phyloP scores from a whole-genome alignment of 1,140 invertebrate species.

The Drosophila tsacasi region DNA sequence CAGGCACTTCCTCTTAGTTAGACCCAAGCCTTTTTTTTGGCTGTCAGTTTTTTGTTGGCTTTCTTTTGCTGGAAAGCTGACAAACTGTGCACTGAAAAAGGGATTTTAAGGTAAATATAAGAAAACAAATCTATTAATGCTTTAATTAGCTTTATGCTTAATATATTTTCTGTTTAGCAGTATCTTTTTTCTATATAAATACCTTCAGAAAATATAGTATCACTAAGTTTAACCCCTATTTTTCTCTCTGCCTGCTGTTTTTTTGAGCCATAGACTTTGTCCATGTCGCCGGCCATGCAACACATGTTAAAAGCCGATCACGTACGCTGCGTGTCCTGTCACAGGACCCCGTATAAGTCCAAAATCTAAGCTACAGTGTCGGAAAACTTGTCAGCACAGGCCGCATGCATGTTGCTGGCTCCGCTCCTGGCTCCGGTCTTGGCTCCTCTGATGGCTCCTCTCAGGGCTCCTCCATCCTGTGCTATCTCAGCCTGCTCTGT shows the following conservation, averaged over 20 bases:
- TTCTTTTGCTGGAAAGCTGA: not conserved
- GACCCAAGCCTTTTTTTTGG: not conserved
- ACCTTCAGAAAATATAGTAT: fast-evolving
- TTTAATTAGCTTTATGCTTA: not conserved
- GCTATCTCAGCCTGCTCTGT: slow-evolving; percentile 20
- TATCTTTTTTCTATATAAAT: not conserved
- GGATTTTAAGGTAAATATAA: not conserved
- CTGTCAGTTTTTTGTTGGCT: not conserved
- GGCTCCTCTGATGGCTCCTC: not conserved
- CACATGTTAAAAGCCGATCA: slow-evolving; percentile 62
- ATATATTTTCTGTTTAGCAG: no score
- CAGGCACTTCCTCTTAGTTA: not conserved
- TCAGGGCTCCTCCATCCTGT: not conserved
- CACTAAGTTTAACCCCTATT: not conserved
- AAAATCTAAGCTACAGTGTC: slow-evolving; percentile 54
- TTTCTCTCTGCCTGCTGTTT: slow-evolving; percentile 14
- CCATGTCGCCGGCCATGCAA: slow-evolving; percentile 53
- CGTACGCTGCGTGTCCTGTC: slow-evolving; percentile 74
- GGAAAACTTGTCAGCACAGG: slow-evolving; percentile 45
- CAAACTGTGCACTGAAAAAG: slow-evolving; percentile 1
- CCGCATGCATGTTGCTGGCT: slow-evolving; percentile 40
- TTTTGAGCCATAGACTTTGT: slow-evolving; percentile 28
- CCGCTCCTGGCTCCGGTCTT: slow-evolving; percentile 6
- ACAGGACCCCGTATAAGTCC: slow-evolving; percentile 56
- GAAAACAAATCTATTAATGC: not conserved